These are phyloP conservation scores for Oscheius sp. DNA, from an alignment of 2,888 invertebrate genomes.

Conservation along the genomic window DNA sequence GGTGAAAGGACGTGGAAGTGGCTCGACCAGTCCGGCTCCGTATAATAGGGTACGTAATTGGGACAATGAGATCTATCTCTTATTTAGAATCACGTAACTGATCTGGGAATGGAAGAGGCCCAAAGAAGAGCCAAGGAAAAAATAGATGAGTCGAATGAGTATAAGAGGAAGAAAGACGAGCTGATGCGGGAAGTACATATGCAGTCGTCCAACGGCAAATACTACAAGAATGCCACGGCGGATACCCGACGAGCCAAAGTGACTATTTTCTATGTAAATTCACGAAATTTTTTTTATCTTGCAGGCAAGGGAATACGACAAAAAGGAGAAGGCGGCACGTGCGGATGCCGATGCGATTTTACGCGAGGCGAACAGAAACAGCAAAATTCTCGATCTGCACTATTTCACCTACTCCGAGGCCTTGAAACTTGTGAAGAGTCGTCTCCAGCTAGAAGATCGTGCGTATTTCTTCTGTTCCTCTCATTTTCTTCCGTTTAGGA, in stretches of 20 bases:
- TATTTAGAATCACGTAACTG: too few relatives aligned
- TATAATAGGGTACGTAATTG: too few relatives aligned
- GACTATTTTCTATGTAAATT: background rate
- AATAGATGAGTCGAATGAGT: background rate
- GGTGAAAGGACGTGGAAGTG: too few relatives aligned
- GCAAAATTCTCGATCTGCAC: conserved; percentile 19
- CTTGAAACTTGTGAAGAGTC: background rate
- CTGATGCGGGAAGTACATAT: background rate
- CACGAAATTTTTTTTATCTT: background rate
- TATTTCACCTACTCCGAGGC: background rate
- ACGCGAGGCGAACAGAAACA: conserved; percentile 8
- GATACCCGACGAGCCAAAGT: background rate
- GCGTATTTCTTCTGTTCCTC: background rate
- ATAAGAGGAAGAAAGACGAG: conserved; percentile 5
- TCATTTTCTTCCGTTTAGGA: background rate
- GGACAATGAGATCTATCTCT: background rate
- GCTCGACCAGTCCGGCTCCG: background rate
- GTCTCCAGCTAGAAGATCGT: conserved; percentile 3
- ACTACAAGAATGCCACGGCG: background rate
- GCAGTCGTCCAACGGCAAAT: background rate
- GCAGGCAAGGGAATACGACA: background rate
- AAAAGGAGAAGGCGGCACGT: background rate
- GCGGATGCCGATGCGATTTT: background rate
- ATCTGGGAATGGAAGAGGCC: background rate
- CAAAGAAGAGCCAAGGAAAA: background rate